phyloP scores from a whole-genome alignment of 2,888 invertebrate species.

The Microctonus brassicae region DNA sequence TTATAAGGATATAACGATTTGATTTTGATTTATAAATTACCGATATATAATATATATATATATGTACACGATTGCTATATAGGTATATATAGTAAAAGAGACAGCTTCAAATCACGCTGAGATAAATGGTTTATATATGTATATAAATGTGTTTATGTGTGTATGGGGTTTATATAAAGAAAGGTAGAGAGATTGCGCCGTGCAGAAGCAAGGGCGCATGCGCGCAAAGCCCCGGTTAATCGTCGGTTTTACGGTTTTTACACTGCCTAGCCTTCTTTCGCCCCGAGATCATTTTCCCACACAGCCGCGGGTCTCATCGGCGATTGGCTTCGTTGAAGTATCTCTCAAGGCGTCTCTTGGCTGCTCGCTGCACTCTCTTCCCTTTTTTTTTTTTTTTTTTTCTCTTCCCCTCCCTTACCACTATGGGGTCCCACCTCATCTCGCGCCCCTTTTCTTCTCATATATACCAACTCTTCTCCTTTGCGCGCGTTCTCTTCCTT shows the following conservation, averaged over 20 bases:
- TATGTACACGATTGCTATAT: background rate
- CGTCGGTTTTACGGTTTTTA: slow-evolving; percentile 68
- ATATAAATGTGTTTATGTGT: background rate
- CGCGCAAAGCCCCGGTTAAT: slow-evolving; percentile 67
- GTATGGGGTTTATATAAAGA: slow-evolving; percentile 18
- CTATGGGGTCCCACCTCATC: slow-evolving; percentile 17
- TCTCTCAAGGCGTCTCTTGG: slow-evolving; percentile 28
- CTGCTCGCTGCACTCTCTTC: slow-evolving; percentile 29
- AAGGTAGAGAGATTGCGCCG: slow-evolving; percentile 23
- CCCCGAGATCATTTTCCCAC: slow-evolving; percentile 67
- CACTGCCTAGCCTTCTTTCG: slow-evolving; percentile 52
- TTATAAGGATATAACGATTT: no score
- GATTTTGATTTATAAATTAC: slow-evolving; percentile 21
- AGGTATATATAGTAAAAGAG: background rate
- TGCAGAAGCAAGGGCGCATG: slow-evolving; percentile 59
- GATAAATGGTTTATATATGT: no score
- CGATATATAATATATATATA: no score
- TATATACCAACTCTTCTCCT: slow-evolving; percentile 43
- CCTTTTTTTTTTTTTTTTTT: slow-evolving; percentile 41
- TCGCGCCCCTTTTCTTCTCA: slow-evolving; percentile 3
- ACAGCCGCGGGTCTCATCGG: slow-evolving; percentile 53
- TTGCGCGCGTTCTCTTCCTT: slow-evolving; percentile 39
- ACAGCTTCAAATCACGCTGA: slow-evolving; percentile 23
- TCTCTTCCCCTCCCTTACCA: slow-evolving; percentile 31
- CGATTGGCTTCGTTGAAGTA: slow-evolving; percentile 34